Base-by-base conservation (phyloP, 2,113 vertebrate genomes). In the Pongo pygmaeus region DNA sequence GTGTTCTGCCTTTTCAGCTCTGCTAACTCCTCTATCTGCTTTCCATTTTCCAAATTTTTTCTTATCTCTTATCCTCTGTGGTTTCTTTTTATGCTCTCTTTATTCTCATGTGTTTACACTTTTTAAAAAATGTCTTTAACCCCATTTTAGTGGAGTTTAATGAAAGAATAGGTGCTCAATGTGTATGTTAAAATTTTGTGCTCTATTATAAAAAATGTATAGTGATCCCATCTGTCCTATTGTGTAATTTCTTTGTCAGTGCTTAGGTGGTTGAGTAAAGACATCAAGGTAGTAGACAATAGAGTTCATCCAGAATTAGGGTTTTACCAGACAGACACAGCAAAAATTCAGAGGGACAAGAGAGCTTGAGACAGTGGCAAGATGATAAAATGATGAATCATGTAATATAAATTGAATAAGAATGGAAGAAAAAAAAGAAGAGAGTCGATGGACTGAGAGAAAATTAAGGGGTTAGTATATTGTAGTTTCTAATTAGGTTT, bases 241-340 rank as follows among this genome's bases (percentile, higher is more conserved):
- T 93, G 17, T 79, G 14, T 93, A 89, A 74, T 18, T 86, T 95
- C 23, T 96, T 96, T 91, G 79, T n/a, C 59, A 96, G 78, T 87
- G 55, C 61, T 93, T 91, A 32, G 6, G 50, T 86, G 25, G 43
- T 93, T 43, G 17, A 32, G 32, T 67, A 80, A 95, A 83, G 69
- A 20, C 70, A 95, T 84, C 83, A 75, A 84, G 35, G 79, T 89
- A 79, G 55, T 80, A 55, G 50, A 80, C 52, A 80, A 80, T 18
- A 93, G 23, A 18, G 20, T 59, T 86, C 38, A 94, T 83, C 22
- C 27, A 83, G 25, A 84, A 84, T 93, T 88, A 91, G 3, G 17
- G 35, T 69, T 98, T 92, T 92, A 85, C 35, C 38, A 97, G 57
- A 78, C 23, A 85, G 14, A 6, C 74, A 3, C 35, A 87, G 48